Conservation (phyloP, 2,797 vertebrate species). For the Syngnathus acus region DNA sequence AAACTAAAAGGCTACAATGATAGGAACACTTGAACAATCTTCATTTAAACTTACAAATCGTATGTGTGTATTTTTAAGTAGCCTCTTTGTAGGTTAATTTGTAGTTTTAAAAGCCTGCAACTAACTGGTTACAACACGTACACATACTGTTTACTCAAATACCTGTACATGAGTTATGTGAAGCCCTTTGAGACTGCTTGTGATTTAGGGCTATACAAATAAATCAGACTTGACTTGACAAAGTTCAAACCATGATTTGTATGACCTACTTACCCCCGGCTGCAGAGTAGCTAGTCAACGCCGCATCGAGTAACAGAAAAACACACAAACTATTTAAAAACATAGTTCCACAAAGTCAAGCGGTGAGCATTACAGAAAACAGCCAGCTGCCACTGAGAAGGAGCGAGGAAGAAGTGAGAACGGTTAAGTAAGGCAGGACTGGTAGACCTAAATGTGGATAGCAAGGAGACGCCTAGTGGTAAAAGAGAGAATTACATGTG, state of each 20-base stretch:
- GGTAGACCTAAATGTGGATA: not conserved
- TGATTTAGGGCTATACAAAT: too few relatives aligned
- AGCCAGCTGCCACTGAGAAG: too few relatives aligned
- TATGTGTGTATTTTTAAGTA: too few relatives aligned
- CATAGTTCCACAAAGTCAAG: constrained; percentile 18
- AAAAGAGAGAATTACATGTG: not conserved
- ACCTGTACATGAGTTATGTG: too few relatives aligned
- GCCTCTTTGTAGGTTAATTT: too few relatives aligned
- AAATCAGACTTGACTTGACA: too few relatives aligned
- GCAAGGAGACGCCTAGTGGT: not conserved
- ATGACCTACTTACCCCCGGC: constrained; percentile 48
- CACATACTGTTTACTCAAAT: not conserved
- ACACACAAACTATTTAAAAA: not conserved
- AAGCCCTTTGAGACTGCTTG: too few relatives aligned
- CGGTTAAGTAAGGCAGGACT: not conserved
- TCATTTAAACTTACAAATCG: not conserved
- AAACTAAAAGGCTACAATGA: not conserved
- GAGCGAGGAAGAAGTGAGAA: too few relatives aligned
- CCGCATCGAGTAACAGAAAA: constrained; percentile 10
- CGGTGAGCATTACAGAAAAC: not conserved
- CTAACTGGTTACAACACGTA: too few relatives aligned
- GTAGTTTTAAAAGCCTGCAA: too few relatives aligned
- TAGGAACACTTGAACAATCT: not conserved
- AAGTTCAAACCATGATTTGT: not conserved
- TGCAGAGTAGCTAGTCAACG: constrained; percentile 5